These are phyloP conservation scores for Dryobates pubescens DNA, from an alignment of 2,797 vertebrate species.

Conservation along the genomic window DNA sequence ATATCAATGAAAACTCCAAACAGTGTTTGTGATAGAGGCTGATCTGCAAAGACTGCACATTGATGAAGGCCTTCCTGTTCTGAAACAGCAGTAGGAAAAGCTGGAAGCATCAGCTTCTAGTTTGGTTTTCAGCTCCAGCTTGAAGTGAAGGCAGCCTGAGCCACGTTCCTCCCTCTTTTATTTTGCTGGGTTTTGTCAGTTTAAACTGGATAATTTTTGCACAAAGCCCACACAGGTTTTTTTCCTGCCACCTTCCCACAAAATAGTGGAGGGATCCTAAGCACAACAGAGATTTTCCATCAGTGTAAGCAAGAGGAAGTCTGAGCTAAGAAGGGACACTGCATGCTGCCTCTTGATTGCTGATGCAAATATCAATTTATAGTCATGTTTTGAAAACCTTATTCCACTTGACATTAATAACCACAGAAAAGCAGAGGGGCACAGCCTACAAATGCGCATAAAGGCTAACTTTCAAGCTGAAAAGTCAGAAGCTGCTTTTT, in stretches of 20 bases:
- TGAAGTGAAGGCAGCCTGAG: background rate
- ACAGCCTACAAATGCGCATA: background rate
- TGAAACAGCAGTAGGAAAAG: slow-evolving; percentile 54
- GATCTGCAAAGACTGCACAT: background rate
- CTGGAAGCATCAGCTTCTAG: slow-evolving; percentile 39
- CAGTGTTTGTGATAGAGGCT: background rate
- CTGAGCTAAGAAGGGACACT: background rate
- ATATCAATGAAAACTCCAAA: background rate
- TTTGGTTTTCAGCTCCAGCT: background rate
- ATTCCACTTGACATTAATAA: background rate
- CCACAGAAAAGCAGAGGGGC: background rate
- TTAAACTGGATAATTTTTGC: background rate
- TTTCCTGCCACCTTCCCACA: background rate
- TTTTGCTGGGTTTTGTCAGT: background rate
- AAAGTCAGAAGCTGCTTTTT: background rate
- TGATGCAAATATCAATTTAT: background rate
- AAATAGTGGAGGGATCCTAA: background rate
- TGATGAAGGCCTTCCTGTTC: slow-evolving; percentile 45
- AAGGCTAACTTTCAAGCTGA: background rate
- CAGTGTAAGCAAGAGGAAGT: background rate
- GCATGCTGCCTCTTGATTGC: background rate
- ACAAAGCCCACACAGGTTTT: background rate
- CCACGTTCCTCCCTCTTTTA: background rate
- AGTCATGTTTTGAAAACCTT: background rate
- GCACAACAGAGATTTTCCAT: background rate